phyloP scores from a whole-genome alignment of 2,888 invertebrate species.

The Drosophila borborema region DNA sequence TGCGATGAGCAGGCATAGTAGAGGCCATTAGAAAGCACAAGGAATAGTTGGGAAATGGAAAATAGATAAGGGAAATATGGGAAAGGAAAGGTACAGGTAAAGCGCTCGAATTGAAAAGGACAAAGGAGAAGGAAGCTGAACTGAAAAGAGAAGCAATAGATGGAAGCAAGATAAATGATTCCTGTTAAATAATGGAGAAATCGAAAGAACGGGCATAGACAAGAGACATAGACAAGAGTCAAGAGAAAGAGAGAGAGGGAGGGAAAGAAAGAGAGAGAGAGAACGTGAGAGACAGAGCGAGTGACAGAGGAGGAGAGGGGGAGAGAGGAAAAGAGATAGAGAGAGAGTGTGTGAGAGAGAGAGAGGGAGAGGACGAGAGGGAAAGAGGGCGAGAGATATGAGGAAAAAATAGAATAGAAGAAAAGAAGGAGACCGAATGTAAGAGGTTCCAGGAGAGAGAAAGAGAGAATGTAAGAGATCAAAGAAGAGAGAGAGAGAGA shows the following conservation, averaged over 20 bases:
- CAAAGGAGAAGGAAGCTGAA: not conserved
- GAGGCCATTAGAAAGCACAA: not conserved
- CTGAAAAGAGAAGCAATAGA: not conserved
- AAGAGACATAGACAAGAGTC: not conserved
- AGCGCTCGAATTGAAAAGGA: not conserved
- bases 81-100: not conserved
- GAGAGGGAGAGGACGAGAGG: not conserved
- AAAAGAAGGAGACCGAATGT: not conserved
- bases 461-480: not conserved
- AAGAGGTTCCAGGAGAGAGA: not conserved
- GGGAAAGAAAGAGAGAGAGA: not conserved
- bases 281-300: not conserved
- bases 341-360: not conserved
- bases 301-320: not conserved
- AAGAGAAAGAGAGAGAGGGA: not conserved
- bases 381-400: not conserved
- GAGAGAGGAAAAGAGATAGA: not conserved
- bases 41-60: not conserved
- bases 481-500: not conserved
- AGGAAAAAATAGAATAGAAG: no score
- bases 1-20: not conserved
- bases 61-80: not conserved
- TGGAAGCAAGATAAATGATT: not conserved
- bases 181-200: not conserved
- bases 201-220: not conserved